Base-by-base conservation (phyloP, 2,888 invertebrate species). In the Sturmia bella region DNA sequence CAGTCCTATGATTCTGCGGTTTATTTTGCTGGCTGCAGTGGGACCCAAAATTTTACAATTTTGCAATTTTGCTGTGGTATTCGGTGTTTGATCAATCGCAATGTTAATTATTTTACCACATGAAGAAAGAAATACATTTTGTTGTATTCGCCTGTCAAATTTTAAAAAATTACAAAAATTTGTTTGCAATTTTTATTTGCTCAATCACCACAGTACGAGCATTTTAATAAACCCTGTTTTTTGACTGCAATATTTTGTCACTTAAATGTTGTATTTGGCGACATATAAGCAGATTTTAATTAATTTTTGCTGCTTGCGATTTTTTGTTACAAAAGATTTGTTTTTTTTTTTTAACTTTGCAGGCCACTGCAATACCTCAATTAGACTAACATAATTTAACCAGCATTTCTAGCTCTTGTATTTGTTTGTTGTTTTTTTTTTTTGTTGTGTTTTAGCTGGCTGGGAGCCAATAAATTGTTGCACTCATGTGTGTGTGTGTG, bases 281-380 rank as follows among this genome's bases (percentile, higher is more conserved):
- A 78, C 73, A 70, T 32, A 64, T 48, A 61, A 74, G 78, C n/a
- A 32, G 19, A 66, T 75, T 74, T 74, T 70, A 82, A 82, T 82
- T 82, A 82, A 79, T 70, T 78, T 82, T 41, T 27, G 74, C 52
- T 59, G 64, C 27, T 64, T 63, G 54, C 61, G 63, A 56, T 37
- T 64, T 43, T 68, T 13, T 64, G 57, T 72, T 21, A 6, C 15
- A 19, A 48, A 50, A 50, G 48, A 41, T 37, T 11, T n/a, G n/a
- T n/a, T n/a, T n/a, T n/a, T n/a, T n/a, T n/a, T 56, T 17, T 63
- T 61, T 68, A 27, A 54, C 24, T 45, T 68, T 61, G 43, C 52
- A 43, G 32, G 24, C 41, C 32, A 57, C 11, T 74, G 80, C 76
- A 74, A 78, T 77, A 82, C 69, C 57, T 77, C 81, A 82, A 82